phyloP scores from a whole-genome alignment of 2,888 invertebrate genomes.

The Rotaria magnacalcarata region DNA sequence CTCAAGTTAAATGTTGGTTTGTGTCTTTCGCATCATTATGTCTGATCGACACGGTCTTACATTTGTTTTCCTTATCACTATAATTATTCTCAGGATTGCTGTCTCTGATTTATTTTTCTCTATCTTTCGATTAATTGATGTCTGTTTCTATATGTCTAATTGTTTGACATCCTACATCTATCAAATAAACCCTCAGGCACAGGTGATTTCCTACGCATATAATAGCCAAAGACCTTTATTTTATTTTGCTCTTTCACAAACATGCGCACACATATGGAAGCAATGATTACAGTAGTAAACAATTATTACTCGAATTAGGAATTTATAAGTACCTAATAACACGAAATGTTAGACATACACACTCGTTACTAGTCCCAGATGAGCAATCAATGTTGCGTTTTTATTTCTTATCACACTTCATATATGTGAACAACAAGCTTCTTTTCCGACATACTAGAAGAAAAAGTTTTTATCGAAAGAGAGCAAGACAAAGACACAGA shows the following conservation, averaged over 20 bases:
- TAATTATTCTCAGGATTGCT: neutral
- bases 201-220: neutral
- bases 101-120: neutral
- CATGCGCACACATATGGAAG: neutral
- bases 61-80: neutral
- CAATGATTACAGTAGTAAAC: neutral
- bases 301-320: neutral
- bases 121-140: neutral
- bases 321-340: neutral
- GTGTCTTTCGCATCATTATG: neutral
- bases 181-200: neutral
- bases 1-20: neutral
- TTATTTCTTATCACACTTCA: neutral
- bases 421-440: neutral
- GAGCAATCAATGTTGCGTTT: neutral
- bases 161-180: conserved; percentile 18
- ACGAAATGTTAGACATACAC: conserved; percentile 13
- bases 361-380: neutral
- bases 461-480: neutral
- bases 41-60: neutral
- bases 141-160: conserved; percentile 18
- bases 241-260: neutral
- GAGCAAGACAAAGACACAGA: neutral
- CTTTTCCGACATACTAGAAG: neutral
- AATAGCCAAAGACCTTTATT: conserved; percentile 6